Conservation (phyloP, 2,113 vertebrate genomes). For the Brachionichthys hirsutus region DNA sequence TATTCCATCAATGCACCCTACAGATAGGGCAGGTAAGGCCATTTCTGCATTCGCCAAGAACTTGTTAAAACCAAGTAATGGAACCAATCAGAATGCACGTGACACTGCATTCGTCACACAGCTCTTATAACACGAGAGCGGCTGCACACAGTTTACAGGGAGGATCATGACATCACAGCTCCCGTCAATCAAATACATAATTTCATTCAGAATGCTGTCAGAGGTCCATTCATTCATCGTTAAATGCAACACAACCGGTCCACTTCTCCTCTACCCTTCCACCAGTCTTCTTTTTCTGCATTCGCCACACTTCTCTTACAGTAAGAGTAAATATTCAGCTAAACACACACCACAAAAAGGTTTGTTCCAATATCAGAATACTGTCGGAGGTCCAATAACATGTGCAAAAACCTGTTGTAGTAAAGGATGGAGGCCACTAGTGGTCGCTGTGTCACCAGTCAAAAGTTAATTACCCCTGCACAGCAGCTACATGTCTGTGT, state of each 20-base stretch:
- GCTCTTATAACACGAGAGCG: slow-evolving; percentile 68
- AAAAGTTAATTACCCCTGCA: slow-evolving; percentile 39
- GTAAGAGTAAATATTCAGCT: slow-evolving; percentile 38
- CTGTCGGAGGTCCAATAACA: slow-evolving; percentile 61
- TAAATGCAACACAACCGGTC: slow-evolving; percentile 39
- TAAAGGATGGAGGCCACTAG: slow-evolving; percentile 43
- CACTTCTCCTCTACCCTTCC: slow-evolving; percentile 12
- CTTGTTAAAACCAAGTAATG: slow-evolving; percentile 76
- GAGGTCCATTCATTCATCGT: slow-evolving; percentile 54
- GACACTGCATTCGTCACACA: slow-evolving; percentile 73
- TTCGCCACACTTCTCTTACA: slow-evolving; percentile 27
- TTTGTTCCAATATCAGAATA: slow-evolving; percentile 48
- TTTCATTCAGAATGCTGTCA: slow-evolving; percentile 63
- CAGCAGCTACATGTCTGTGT: slow-evolving; percentile 41
- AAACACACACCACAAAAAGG: slow-evolving; percentile 46
- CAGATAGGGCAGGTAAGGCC: slow-evolving; percentile 50
- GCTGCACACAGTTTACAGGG: slow-evolving; percentile 39
- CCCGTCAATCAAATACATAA: slow-evolving; percentile 54
- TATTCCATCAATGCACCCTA: slow-evolving; percentile 35
- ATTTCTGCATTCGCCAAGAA: slow-evolving; percentile 43
- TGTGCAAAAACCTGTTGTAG: slow-evolving; percentile 66
- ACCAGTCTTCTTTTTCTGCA: slow-evolving; percentile 19
- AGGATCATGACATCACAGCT: slow-evolving; percentile 54
- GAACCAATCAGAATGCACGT: slow-evolving; percentile 76
- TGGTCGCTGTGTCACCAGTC: slow-evolving; percentile 39